Conservation (phyloP, 2,797 vertebrate genomes). For the Pantherophis alleghaniensis region DNA sequence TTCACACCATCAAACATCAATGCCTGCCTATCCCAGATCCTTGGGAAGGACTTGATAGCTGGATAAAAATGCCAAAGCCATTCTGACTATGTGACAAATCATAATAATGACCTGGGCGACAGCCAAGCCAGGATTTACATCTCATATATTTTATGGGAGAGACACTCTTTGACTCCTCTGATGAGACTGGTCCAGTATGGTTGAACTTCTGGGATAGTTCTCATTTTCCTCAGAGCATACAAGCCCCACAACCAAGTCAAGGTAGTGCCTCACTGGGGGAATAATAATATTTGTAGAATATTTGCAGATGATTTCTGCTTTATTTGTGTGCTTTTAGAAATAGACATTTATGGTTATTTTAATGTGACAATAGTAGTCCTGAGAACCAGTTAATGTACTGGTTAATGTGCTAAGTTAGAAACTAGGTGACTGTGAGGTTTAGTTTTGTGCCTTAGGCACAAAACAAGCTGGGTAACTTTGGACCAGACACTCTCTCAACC, state of each 20-base stretch:
- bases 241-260: not conserved
- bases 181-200: not conserved
- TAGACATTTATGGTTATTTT: conserved; percentile 56
- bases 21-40: not conserved
- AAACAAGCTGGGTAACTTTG: not conserved
- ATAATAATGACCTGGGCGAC: not conserved
- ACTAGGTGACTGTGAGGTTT: not conserved
- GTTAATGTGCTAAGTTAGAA: not conserved
- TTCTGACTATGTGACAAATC: not conserved
- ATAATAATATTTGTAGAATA: conserved; percentile 67
- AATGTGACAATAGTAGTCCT: conserved; percentile 42
- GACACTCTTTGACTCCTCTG: not conserved
- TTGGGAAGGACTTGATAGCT: not conserved
- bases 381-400: not conserved
- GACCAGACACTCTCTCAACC: not conserved
- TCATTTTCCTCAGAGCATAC: not conserved
- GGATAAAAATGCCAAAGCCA: not conserved
- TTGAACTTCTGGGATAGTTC: not conserved
- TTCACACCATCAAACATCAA: not conserved
- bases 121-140: not conserved
- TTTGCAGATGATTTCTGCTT: conserved; percentile 61
- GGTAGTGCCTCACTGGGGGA: not conserved
- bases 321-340: conserved; percentile 56
- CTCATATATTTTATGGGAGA: not conserved
- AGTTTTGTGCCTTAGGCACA: not conserved